phyloP scores from a whole-genome alignment of 2,797 vertebrate genomes.

The Balearica regulorum region DNA sequence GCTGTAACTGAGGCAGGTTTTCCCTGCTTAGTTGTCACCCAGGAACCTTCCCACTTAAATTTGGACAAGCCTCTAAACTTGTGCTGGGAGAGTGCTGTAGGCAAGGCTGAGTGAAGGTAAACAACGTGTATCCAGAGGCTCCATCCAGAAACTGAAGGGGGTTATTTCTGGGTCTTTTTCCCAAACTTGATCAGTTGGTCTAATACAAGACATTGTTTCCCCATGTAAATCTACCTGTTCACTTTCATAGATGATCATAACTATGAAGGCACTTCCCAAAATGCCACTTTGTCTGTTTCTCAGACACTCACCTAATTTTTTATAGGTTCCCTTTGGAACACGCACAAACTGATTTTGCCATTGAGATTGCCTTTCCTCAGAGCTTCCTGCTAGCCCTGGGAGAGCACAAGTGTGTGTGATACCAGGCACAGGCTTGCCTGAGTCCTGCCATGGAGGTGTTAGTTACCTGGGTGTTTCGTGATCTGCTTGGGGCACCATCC shows the following conservation, averaged over 20 bases:
- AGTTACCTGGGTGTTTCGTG: not conserved
- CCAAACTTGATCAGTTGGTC: not conserved
- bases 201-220: not conserved
- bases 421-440: not conserved
- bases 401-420: fast-evolving
- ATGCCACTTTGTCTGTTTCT: not conserved
- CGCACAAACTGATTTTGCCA: not conserved
- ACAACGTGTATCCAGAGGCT: not conserved
- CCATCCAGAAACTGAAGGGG: not conserved
- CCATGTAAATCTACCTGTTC: not conserved
- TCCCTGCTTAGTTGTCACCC: not conserved
- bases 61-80: not conserved
- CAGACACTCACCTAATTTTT: not conserved
- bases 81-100: not conserved
- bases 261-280: not conserved
- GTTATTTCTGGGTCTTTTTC: not conserved
- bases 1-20: not conserved
- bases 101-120: not conserved
- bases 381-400: not conserved
- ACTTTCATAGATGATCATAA: not conserved
- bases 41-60: not conserved
- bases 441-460: not conserved
- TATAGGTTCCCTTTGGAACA: not conserved
- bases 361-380: not conserved
- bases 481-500: not conserved